phyloP scores from a whole-genome alignment of 2,888 invertebrate genomes.

The Ennomos fuscantarius region DNA sequence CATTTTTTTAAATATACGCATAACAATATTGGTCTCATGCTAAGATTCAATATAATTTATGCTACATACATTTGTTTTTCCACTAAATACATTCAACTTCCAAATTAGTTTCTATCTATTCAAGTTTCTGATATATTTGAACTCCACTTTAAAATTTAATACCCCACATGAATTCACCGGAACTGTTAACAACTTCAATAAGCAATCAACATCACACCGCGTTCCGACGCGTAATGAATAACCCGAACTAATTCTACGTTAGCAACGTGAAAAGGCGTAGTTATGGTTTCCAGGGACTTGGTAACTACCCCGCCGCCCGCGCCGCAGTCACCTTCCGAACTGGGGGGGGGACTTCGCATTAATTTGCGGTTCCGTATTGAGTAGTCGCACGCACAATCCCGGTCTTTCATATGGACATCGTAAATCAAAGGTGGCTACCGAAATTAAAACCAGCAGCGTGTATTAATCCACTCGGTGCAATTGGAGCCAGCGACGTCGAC shows the following conservation, averaged over 20 bases:
- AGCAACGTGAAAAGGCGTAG: constrained; percentile 64
- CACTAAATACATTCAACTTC: no score
- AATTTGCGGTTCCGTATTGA: constrained; percentile 59
- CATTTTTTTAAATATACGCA: no score
- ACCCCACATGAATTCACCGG: constrained; percentile 47
- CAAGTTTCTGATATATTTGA: constrained; percentile 19
- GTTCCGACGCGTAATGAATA: constrained; percentile 67
- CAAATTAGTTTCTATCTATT: constrained; percentile 4
- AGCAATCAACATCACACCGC: constrained; percentile 69
- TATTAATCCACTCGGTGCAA: constrained; percentile 69
- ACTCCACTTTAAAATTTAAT: constrained; percentile 37
- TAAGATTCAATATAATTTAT: no score
- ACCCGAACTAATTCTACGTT: constrained; percentile 68
- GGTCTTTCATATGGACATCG: constrained; percentile 73
- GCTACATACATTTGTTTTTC: no score
- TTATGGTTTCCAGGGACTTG: constrained; percentile 50
- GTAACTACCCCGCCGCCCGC: constrained; percentile 51
- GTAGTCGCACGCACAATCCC: constrained; percentile 66
- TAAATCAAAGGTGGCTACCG: constrained; percentile 75
- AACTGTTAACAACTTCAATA: constrained; percentile 68
- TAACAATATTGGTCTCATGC: no score
- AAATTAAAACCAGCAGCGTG: constrained; percentile 71
- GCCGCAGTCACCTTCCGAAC: constrained; percentile 19
- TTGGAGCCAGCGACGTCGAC: constrained; percentile 62
- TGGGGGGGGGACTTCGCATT: constrained; percentile 50